phyloP scores from a whole-genome alignment of 2,113 vertebrate species.

The Gallinago media region DNA sequence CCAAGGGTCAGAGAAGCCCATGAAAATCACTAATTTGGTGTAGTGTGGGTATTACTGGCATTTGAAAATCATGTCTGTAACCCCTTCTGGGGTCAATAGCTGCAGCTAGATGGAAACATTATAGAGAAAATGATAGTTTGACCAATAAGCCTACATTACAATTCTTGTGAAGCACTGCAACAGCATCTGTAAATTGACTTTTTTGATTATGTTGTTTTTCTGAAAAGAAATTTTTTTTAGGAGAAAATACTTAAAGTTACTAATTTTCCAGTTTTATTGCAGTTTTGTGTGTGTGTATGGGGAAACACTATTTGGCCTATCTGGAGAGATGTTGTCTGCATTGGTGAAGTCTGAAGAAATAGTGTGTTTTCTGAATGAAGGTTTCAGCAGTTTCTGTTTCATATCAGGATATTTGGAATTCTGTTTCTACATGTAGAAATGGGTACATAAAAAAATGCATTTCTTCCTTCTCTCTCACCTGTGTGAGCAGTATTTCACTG shows the following conservation, averaged over 20 bases:
- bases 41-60: neutral
- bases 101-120: neutral
- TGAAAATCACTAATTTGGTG: neutral
- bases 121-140: neutral
- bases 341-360: neutral
- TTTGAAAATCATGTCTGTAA: neutral
- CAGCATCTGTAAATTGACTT: neutral
- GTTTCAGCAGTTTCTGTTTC: neutral
- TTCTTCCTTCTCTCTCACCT: neutral
- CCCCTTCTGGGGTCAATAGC: neutral
- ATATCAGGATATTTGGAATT: neutral
- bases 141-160: neutral
- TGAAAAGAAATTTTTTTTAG: neutral
- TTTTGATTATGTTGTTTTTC: neutral
- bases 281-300: neutral
- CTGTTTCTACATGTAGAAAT: neutral
- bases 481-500: neutral
- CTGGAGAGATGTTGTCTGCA: neutral
- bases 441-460: neutral
- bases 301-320: neutral
- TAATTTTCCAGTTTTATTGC: neutral
- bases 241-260: neutral
- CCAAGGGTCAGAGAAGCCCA: neutral
- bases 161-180: neutral
- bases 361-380: neutral